These are phyloP conservation scores for Aptenodytes forsteri DNA, from an alignment of 2,113 vertebrate genomes.

Conservation along the genomic window DNA sequence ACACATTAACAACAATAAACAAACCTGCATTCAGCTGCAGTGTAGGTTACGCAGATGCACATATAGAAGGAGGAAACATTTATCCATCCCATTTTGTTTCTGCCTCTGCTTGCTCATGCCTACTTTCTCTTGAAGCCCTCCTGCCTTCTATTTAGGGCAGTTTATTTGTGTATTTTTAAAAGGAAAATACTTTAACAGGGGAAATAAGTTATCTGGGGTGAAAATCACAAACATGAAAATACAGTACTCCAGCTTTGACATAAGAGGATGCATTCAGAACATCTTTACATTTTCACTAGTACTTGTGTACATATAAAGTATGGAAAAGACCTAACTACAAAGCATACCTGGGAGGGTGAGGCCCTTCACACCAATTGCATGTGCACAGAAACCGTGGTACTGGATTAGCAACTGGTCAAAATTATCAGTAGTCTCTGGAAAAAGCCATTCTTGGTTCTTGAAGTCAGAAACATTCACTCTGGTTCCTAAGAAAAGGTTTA, in stretches of 20 bases:
- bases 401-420: constrained; percentile 81
- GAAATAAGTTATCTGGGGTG: background rate
- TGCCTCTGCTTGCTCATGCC: background rate
- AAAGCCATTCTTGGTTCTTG: constrained; percentile 83
- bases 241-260: background rate
- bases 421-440: constrained; percentile 78
- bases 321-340: background rate
- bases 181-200: background rate
- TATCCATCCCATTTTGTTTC: background rate
- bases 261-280: background rate
- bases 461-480: constrained; percentile 74
- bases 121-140: background rate
- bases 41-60: background rate
- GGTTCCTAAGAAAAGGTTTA: constrained; percentile 71
- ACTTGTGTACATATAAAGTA: background rate
- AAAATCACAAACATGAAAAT: background rate
- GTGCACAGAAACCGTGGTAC: constrained; percentile 87
- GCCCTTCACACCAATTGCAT: constrained; percentile 78
- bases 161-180: background rate
- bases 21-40: background rate
- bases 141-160: background rate
- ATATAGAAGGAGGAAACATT: background rate
- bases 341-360: constrained; percentile 86
- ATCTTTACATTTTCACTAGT: background rate
- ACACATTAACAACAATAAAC: background rate